Percentiles rank a stretch among this genome's conserved stretches.
Evolutionary conservation across 1,140 invertebrate species (phyloP).

Genomic region (Thaumatotibia leucotreta): DNA sequence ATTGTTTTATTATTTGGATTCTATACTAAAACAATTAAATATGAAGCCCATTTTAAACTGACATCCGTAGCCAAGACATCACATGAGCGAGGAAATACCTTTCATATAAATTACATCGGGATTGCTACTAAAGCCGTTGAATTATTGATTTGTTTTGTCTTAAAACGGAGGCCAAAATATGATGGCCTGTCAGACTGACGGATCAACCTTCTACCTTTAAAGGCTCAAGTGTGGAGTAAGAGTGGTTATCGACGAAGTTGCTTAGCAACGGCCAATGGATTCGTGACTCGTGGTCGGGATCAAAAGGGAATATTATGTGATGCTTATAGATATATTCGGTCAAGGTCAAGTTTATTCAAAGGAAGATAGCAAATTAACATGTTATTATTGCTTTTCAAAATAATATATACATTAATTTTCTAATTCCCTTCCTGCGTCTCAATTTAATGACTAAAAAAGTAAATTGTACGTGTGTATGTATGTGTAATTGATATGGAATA

Average conservation of each 20-base stretch:
- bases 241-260: neutral
- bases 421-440: no score
- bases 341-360: no score
- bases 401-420: no score
- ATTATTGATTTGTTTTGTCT: conserved; percentile 36
- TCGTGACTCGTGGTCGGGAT: neutral
- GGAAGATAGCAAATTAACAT: no score
- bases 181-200: neutral
- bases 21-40: no score
- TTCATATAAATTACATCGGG: conserved; percentile 3
- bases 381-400: no score
- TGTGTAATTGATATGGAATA: no score
- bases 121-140: conserved; percentile 19
- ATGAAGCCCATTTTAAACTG: no score
- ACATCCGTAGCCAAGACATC: neutral
- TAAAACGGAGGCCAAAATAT: conserved; percentile 9
- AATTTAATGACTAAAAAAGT: no score
- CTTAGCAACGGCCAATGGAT: conserved; percentile 1
- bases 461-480: no score
- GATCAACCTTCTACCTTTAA: neutral
- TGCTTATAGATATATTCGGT: no score
- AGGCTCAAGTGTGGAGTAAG: neutral
- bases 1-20: no score
- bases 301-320: conserved; percentile 1
- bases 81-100: conserved; percentile 16